A percentile compares a stretch with the other conserved stretches of the same genome.
Evolutionary conservation across 2,888 invertebrate genomes (phyloP).

Genomic region (Hypomecis punctinalis): DNA sequence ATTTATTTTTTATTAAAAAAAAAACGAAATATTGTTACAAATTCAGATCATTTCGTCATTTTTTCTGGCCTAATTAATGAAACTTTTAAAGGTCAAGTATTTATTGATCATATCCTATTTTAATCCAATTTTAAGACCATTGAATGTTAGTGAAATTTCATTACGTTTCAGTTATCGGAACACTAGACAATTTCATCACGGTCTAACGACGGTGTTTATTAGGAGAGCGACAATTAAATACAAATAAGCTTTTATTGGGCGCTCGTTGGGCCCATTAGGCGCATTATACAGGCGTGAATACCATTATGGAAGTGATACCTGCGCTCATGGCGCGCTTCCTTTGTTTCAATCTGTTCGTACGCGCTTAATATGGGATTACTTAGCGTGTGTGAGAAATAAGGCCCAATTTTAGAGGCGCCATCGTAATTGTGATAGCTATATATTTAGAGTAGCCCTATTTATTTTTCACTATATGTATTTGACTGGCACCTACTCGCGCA

Average conservation of each 20-base stretch:
- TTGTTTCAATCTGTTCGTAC: slow-evolving; percentile 20
- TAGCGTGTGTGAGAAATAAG: slow-evolving; percentile 2
- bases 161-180: slow-evolving; percentile 56
- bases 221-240: slow-evolving; percentile 49
- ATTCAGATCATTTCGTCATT: no score
- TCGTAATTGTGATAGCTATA: no score
- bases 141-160: slow-evolving; percentile 54
- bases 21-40: no score
- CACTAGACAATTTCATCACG: slow-evolving; percentile 53
- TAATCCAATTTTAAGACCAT: no score
- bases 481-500: no score
- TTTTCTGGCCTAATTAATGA: no score
- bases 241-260: slow-evolving; percentile 33
- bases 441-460: no score
- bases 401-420: no score
- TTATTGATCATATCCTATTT: no score
- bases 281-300: slow-evolving; percentile 21
- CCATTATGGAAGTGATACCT: slow-evolving; percentile 25
- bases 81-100: no score
- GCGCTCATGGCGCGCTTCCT: slow-evolving; percentile 22
- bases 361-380: slow-evolving; percentile 4
- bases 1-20: no score
- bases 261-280: slow-evolving; percentile 27
- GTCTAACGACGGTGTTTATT: slow-evolving; percentile 53
- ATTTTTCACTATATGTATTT: no score